Evolutionary conservation across 2,113 vertebrate species (phyloP).

Genomic region (Pholis gunnellus): DNA sequence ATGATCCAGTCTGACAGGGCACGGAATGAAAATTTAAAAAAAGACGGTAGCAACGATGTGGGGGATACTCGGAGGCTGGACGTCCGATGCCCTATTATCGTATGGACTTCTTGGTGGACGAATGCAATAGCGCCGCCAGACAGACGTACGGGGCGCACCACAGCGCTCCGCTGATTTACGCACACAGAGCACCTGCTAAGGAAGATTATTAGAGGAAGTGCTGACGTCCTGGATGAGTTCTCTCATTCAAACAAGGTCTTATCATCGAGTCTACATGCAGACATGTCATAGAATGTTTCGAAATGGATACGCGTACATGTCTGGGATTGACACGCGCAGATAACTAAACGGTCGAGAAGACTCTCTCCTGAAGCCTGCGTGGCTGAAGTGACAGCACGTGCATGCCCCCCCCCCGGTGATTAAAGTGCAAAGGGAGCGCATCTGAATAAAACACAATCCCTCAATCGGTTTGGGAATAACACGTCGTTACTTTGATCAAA

Average conservation of each 20-base stretch:
- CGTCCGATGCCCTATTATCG: constrained; percentile 57
- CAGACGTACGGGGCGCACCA: constrained; percentile 60
- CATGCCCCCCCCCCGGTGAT: constrained; percentile 19
- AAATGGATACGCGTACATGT: not conserved
- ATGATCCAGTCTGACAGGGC: constrained; percentile 47
- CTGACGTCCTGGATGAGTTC: constrained; percentile 70
- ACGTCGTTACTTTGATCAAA: constrained; percentile 39
- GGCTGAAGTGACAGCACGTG: constrained; percentile 2
- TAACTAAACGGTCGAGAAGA: constrained; percentile 10
- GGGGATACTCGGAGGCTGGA: constrained; percentile 40
- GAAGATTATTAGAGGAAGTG: constrained; percentile 83
- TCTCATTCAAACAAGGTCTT: constrained; percentile 48
- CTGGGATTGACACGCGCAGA: not conserved
- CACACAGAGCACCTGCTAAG: constrained; percentile 82
- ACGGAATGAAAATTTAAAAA: constrained; percentile 13
- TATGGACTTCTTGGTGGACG: constrained; percentile 60
- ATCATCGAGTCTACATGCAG: not conserved
- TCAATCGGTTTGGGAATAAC: not conserved
- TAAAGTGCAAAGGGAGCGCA: constrained; percentile 40
- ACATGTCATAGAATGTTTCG: not conserved
- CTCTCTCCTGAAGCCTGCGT: constrained; percentile 15
- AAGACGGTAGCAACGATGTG: constrained; percentile 25
- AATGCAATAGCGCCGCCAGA: constrained; percentile 75
- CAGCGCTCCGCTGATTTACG: constrained; percentile 81
- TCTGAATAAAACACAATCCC: constrained; percentile 12